Evolutionary conservation across 2,888 invertebrate genomes (phyloP).

Genomic region (Sphaeridia pumilis): DNA sequence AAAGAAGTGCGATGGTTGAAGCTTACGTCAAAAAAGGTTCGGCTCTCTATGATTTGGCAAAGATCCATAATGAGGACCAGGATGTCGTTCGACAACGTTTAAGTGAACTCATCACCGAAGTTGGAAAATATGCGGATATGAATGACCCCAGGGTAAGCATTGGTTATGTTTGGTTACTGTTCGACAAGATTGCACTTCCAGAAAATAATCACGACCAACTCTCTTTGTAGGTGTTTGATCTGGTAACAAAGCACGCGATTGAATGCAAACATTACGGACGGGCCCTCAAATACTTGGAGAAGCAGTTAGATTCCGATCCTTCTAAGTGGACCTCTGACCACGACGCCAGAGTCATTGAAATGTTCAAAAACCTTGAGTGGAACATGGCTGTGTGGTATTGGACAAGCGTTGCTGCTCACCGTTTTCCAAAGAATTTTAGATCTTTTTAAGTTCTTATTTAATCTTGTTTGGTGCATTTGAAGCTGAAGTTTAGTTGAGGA

Average conservation of each 20-base stretch:
- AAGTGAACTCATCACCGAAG: constrained; percentile 52
- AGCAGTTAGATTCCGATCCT: constrained; percentile 70
- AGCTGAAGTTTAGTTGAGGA: no score
- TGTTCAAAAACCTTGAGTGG: constrained; percentile 59
- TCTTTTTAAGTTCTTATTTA: constrained; percentile 50
- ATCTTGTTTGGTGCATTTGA: background rate
- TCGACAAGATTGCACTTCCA: background rate
- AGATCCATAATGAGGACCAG: constrained; percentile 1
- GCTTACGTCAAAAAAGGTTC: constrained; percentile 62
- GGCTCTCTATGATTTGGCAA: constrained; percentile 9
- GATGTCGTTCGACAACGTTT: constrained; percentile 46
- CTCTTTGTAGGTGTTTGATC: constrained; percentile 52
- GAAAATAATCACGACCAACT: background rate
- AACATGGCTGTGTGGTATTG: constrained; percentile 49
- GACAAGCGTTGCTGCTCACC: constrained; percentile 50
- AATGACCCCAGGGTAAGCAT: constrained; percentile 58
- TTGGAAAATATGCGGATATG: constrained; percentile 69
- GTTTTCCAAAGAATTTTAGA: constrained; percentile 56
- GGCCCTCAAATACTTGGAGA: constrained; percentile 60
- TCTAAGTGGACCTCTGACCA: constrained; percentile 48
- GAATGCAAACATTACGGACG: constrained; percentile 68
- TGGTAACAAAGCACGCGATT: constrained; percentile 72
- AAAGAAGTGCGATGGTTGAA: constrained; percentile 66
- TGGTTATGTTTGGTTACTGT: background rate
- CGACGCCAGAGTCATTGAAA: constrained; percentile 55